These are phyloP conservation scores for Orchesella cincta DNA, from an alignment of 1,140 invertebrate species.

Conservation along the genomic window DNA sequence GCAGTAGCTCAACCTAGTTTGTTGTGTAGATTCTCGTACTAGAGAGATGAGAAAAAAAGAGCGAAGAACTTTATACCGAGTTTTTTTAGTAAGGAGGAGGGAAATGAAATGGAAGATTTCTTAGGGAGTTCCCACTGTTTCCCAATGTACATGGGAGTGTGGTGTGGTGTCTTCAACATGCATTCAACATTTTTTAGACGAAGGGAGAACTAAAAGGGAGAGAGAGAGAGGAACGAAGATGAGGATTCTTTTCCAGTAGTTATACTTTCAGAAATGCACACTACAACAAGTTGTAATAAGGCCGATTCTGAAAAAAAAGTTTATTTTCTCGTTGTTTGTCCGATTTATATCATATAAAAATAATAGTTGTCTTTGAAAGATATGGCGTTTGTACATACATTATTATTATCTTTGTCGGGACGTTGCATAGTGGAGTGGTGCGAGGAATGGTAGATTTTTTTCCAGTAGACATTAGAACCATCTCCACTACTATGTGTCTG, in stretches of 20 bases:
- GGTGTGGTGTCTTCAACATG: constrained; percentile 14
- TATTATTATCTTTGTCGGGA: neutral
- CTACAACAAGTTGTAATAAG: neutral
- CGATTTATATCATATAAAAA: neutral
- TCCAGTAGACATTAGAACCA: neutral
- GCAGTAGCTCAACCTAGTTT: neutral
- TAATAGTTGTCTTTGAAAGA: neutral
- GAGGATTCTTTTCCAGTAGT: constrained; percentile 1
- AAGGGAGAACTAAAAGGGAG: neutral
- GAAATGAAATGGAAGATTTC: constrained; percentile 22
- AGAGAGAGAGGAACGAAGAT: neutral
- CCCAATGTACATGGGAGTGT: neutral
- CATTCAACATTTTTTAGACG: neutral
- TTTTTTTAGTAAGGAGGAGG: neutral
- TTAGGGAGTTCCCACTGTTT: neutral
- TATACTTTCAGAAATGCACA: neutral
- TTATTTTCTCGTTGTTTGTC: neutral
- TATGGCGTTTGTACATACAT: neutral
- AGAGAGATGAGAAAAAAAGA: constrained; percentile 13
- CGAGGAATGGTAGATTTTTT: neutral
- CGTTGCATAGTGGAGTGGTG: neutral
- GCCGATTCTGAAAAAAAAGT: neutral
- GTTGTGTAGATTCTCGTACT: neutral
- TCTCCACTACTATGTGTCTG: neutral
- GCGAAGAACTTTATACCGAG: neutral